Base-by-base conservation (phyloP, 1,140 invertebrate species). In the Elymnias hypermnestra region DNA sequence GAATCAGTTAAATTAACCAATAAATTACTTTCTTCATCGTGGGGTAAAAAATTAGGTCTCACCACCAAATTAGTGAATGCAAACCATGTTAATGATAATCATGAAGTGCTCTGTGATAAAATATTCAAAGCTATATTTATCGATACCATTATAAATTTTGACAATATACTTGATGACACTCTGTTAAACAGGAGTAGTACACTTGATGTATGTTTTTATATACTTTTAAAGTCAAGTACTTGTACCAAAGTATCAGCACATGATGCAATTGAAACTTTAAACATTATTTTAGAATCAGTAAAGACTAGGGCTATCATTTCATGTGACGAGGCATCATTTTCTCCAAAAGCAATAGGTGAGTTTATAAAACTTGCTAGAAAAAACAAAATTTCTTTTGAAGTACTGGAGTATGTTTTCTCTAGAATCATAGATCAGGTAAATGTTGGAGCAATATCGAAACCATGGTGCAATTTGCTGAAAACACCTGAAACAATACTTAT, bases 1-100 rank as follows among this genome's bases (percentile, higher is more conserved):
- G 62, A 82, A 21, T 84, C 88, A 38, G 73, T 88, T 9, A 23
- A 73, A 15, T 57, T 88, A 2, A 72, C 88, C 1, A 78, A 86
- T 57, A 58, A 87, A 43, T 84, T 91, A 22, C 54, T 90, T 22
- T 53, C 52, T 13, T 89, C 88, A 0, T 62, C 76, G 5, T 89
- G 89, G 64, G 87, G 33, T 58, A 63, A 40, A 65, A 85, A 52
- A 81, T 88, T 65, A 19, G 62, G 43, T 70, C 75, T 66, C 53
- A 54, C 51, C 9, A 66, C 61, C 13, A 87, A 75, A 69, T 46
- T 53, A 44, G 37, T 50, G 8, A 41, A 21, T 1, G 37, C 88
- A 5, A 59, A 70, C 35, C 72, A 86, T 10, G 25, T 84, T 2
- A 63, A 58, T 4, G 63, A 82, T 28, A n/a, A n/a, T n/a, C 37